These are phyloP conservation scores for Calidris pygmaea DNA, from an alignment of 2,113 vertebrate species.

Conservation along the genomic window DNA sequence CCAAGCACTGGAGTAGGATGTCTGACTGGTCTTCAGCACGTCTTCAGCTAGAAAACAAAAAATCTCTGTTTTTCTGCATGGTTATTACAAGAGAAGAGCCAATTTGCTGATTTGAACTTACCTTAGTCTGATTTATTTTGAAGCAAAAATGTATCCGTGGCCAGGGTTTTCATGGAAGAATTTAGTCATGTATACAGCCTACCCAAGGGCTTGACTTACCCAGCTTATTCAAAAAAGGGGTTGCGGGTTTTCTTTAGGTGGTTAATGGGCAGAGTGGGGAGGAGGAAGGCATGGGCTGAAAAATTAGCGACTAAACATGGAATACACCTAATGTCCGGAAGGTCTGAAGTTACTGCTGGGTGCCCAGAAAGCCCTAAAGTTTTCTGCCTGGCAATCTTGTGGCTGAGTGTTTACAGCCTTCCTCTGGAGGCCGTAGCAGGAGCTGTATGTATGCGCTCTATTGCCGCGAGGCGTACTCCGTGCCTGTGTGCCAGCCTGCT, in stretches of 20 bases:
- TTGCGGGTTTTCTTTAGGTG: background rate
- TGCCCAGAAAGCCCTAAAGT: background rate
- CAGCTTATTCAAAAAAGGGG: background rate
- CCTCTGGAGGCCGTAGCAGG: background rate
- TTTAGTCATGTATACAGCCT: background rate
- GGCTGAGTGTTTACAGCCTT: background rate
- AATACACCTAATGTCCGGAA: background rate
- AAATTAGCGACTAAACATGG: background rate
- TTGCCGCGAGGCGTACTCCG: rapidly evolving
- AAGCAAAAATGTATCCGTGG: background rate
- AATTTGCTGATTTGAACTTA: background rate
- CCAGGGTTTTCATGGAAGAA: background rate
- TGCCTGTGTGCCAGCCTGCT: background rate
- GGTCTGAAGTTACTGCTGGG: background rate
- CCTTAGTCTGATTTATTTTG: background rate
- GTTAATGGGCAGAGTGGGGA: background rate
- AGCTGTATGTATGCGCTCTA: background rate
- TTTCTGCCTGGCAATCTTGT: background rate
- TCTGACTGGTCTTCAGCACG: background rate
- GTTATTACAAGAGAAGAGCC: background rate
- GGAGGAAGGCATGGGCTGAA: background rate
- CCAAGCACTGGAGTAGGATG: background rate
- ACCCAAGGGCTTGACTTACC: background rate
- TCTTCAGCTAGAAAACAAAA: background rate
- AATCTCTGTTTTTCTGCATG: background rate